phyloP scores from a whole-genome alignment of 2,888 invertebrate genomes.

The Tyria jacobaeae region DNA sequence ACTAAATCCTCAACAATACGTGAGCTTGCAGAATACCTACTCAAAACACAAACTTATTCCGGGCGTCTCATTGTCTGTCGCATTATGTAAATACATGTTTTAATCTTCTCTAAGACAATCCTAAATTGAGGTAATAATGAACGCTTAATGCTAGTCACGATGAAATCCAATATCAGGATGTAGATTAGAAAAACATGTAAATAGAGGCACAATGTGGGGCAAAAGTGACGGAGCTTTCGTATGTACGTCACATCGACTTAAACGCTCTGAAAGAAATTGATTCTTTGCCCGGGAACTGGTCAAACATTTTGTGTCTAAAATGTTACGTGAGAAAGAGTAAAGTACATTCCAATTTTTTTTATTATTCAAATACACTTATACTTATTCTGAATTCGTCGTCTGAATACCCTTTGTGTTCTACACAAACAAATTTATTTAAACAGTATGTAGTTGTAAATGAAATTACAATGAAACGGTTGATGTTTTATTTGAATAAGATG shows the following conservation, averaged over 20 bases:
- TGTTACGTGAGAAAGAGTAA: conserved; percentile 43
- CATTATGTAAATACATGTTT: conserved; percentile 73
- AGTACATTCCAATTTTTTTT: conserved; percentile 27
- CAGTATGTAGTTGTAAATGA: too few relatives aligned
- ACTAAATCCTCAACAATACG: conserved; percentile 42
- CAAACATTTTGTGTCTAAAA: conserved; percentile 9
- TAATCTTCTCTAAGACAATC: conserved; percentile 66
- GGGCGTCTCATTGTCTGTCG: conserved; percentile 73
- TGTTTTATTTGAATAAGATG: conserved; percentile 23
- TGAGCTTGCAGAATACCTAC: conserved; percentile 48
- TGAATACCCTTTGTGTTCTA: conserved; percentile 23
- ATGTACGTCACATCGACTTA: conserved; percentile 40
- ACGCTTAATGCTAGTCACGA: conserved; percentile 78
- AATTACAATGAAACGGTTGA: too few relatives aligned
- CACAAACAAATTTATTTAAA: too few relatives aligned
- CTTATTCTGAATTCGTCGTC: conserved; percentile 22
- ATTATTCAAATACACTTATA: conserved; percentile 41
- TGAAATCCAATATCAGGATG: conserved; percentile 70
- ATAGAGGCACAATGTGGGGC: conserved; percentile 57
- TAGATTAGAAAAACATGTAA: conserved; percentile 79
- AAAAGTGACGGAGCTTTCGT: conserved; percentile 42
- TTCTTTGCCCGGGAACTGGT: conserved; percentile 33
- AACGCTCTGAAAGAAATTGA: conserved; percentile 37
- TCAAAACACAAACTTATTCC: conserved; percentile 52
- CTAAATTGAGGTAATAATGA: conserved; percentile 60